These are phyloP conservation scores for Vulpes lagopus DNA, from an alignment of 2,113 vertebrate species.

Conservation along the genomic window DNA sequence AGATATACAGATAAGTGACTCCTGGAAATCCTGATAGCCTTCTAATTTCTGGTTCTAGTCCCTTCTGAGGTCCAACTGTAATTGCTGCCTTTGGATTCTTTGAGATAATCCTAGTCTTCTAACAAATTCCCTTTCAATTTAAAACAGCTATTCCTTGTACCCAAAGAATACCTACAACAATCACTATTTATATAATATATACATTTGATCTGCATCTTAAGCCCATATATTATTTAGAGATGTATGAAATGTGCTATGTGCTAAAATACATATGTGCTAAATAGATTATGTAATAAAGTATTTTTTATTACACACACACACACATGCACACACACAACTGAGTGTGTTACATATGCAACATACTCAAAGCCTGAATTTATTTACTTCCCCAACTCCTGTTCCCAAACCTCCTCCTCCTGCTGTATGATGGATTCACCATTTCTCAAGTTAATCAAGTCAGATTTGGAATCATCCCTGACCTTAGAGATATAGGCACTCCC, in stretches of 20 bases:
- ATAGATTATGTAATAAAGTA: neutral
- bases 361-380: conserved; percentile 40
- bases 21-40: neutral
- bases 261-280: neutral
- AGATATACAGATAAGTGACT: neutral
- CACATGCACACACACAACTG: neutral
- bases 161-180: neutral
- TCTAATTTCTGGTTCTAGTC: neutral
- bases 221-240: neutral
- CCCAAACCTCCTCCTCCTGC: conserved; percentile 2
- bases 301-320: neutral
- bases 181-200: neutral
- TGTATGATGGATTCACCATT: neutral
- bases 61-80: neutral
- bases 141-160: conserved; percentile 11
- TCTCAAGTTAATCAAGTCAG: neutral
- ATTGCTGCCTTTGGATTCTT: neutral
- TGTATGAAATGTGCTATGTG: neutral
- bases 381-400: neutral
- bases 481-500: neutral
- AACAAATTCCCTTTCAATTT: conserved; percentile 15
- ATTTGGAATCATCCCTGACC: conserved; percentile 14
- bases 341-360: neutral
- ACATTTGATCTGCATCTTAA: neutral
- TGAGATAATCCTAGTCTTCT: neutral